A percentile compares a stretch with the other conserved stretches of the same genome.
Evolutionary conservation across 2,113 vertebrate genomes (phyloP).

Genomic region (Pyrgilauda ruficollis): DNA sequence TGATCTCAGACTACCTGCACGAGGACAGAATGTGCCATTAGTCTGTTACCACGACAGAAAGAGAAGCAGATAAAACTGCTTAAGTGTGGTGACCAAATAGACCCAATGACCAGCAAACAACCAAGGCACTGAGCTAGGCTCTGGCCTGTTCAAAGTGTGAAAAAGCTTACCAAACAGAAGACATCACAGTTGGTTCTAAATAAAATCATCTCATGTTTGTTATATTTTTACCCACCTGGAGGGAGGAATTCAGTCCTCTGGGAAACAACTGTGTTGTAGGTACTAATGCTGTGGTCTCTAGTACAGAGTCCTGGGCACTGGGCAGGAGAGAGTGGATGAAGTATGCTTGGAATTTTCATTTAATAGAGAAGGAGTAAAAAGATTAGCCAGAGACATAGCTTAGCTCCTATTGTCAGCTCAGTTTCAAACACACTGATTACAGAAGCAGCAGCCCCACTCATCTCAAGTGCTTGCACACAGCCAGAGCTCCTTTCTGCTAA

Average conservation of each 20-base stretch:
- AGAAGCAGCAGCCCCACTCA: neutral
- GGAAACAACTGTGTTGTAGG: neutral
- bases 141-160: neutral
- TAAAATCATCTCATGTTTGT: neutral
- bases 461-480: neutral
- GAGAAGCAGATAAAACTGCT: neutral
- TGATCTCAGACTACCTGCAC: neutral
- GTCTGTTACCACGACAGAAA: neutral
- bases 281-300: neutral
- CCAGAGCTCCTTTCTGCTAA: neutral
- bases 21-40: neutral
- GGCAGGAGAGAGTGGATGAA: neutral
- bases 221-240: neutral
- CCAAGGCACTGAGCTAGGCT: neutral
- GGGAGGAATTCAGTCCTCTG: neutral
- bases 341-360: neutral
- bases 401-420: neutral
- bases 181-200: neutral
- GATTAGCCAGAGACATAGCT: neutral
- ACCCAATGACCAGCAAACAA: neutral
- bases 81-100: neutral
- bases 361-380: neutral
- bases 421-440: constrained; percentile 12
- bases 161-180: neutral
- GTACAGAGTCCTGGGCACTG: neutral